Conservation (phyloP, 2,797 vertebrate species). For the Halcyon badia region DNA sequence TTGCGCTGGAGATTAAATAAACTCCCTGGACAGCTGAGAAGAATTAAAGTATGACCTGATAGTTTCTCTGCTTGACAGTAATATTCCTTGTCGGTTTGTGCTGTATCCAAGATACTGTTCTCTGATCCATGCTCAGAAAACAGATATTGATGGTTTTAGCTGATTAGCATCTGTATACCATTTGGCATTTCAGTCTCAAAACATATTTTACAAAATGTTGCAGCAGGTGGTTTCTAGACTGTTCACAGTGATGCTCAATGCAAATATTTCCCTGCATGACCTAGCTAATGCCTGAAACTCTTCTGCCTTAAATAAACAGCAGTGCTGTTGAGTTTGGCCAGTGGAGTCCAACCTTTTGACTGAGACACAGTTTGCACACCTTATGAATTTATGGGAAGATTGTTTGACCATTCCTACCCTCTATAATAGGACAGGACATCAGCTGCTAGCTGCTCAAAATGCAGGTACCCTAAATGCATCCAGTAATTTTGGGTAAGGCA, state of each 20-base stretch:
- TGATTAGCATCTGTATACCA: constrained; percentile 52
- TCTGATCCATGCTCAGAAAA: constrained; percentile 53
- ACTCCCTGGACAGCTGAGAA: constrained; percentile 31
- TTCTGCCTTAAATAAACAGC: background rate
- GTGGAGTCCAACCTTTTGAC: background rate
- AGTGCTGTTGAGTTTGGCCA: background rate
- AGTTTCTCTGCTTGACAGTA: constrained; percentile 44
- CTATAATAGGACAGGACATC: background rate
- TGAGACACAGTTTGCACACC: background rate
- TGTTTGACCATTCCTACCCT: background rate
- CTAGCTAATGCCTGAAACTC: background rate
- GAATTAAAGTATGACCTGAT: constrained; percentile 58
- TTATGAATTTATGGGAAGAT: background rate
- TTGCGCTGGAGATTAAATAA: constrained; percentile 52
- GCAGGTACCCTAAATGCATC: background rate
- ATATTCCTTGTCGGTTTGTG: constrained; percentile 47
- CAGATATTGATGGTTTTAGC: constrained; percentile 54
- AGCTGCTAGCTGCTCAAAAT: background rate
- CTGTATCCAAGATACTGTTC: constrained; percentile 66
- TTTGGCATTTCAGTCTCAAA: constrained; percentile 52
- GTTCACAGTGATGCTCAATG: background rate
- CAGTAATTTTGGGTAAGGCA: background rate
- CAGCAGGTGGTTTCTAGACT: constrained; percentile 9
- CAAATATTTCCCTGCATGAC: background rate
- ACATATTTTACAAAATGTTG: constrained; percentile 42